These are phyloP conservation scores for Cydia fagiglandana DNA, from an alignment of 1,140 invertebrate genomes.

Conservation along the genomic window DNA sequence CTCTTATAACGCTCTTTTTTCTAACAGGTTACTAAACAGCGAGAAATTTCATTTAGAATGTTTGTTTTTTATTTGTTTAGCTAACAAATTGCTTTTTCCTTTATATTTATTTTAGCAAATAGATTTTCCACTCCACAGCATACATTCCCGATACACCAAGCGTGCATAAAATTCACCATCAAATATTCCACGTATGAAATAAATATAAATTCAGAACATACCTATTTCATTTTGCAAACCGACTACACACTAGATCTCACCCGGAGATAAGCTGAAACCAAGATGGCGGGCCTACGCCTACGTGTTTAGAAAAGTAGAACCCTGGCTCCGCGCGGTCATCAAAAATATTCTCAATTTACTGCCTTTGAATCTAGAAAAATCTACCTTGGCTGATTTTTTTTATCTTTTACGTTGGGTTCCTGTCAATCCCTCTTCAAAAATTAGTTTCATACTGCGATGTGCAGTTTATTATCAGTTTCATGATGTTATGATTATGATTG, in stretches of 20 bases:
- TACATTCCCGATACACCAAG: background rate
- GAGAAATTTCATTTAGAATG: background rate
- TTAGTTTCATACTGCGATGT: background rate
- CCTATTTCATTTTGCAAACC: background rate
- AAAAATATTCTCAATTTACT: slow-evolving; percentile 13
- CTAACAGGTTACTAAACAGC: no score
- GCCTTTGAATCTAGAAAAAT: slow-evolving; percentile 22
- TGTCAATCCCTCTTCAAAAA: slow-evolving; percentile 10
- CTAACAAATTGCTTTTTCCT: no score
- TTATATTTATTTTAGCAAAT: background rate
- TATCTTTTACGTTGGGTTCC: background rate
- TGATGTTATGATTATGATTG: background rate
- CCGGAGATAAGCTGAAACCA: slow-evolving; percentile 1
- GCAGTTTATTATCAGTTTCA: background rate
- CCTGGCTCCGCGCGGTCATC: slow-evolving; percentile 2
- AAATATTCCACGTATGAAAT: background rate
- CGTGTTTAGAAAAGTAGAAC: slow-evolving; percentile 5
- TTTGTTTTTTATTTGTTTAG: background rate
- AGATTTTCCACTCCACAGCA: background rate
- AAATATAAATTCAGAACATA: background rate
- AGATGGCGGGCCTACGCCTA: background rate
- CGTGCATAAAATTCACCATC: background rate
- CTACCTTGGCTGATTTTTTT: background rate
- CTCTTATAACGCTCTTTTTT: no score
- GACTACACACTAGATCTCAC: slow-evolving; percentile 15